Conservation (phyloP, 2,797 vertebrate species). For the Cryptoprocta ferox region DNA sequence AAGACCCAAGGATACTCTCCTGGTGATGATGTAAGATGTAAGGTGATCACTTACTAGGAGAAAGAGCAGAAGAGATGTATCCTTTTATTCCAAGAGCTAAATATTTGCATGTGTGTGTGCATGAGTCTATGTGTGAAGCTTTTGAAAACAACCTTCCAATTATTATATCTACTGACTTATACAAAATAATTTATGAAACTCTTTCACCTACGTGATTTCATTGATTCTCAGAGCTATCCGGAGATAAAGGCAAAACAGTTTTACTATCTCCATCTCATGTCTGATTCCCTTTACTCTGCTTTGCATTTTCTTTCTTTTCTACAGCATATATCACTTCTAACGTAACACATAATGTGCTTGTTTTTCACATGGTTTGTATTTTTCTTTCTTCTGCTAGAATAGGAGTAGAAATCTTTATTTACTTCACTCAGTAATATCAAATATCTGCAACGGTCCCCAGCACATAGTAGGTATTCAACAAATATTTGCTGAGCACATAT, state of each 20-base stretch:
- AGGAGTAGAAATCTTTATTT: background rate
- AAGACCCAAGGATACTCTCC: background rate
- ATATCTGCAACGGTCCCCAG: background rate
- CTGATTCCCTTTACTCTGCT: background rate
- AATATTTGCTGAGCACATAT: background rate
- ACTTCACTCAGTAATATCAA: background rate
- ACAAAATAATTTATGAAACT: background rate
- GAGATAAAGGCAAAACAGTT: background rate
- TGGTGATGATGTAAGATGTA: background rate
- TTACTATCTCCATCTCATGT: background rate
- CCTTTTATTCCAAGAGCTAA: conserved; percentile 1
- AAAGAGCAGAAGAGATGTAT: background rate
- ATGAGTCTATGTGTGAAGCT: background rate
- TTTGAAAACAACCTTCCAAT: background rate
- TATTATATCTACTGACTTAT: background rate
- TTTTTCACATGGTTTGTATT: background rate
- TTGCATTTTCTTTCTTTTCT: background rate
- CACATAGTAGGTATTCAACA: background rate
- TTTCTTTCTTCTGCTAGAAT: background rate
- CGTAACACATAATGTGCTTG: background rate
- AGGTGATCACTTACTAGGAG: background rate
- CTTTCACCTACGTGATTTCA: background rate
- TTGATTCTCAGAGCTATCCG: background rate
- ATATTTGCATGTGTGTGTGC: background rate
- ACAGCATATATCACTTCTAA: background rate